Conservation (phyloP, 2,113 vertebrate genomes). For the Daphoenositta chrysoptera region DNA sequence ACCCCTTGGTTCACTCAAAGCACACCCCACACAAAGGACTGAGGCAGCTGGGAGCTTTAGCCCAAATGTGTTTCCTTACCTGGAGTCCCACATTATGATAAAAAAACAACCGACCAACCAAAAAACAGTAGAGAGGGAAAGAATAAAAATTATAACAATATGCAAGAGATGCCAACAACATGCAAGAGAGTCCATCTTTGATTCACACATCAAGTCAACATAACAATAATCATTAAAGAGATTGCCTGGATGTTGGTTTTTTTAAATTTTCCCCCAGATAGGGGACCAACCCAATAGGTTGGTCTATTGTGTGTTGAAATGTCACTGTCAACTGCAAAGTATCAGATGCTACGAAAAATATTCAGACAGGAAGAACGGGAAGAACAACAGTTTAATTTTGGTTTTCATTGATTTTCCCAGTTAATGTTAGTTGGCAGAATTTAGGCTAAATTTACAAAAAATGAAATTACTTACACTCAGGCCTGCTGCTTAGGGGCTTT, state of each 20-base stretch:
- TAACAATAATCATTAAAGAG: neutral
- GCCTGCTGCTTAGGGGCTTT: fast-evolving
- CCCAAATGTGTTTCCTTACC: neutral
- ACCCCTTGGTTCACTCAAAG: neutral
- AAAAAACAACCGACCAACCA: neutral
- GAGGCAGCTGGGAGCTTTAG: neutral
- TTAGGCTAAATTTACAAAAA: neutral
- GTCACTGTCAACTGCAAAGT: neutral
- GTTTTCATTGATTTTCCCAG: neutral
- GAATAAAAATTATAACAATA: neutral
- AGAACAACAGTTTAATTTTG: neutral
- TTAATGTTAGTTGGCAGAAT: neutral
- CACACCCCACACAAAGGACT: neutral
- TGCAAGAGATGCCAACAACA: neutral
- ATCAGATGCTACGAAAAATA: neutral
- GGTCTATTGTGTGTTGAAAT: neutral
- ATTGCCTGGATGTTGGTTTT: neutral
- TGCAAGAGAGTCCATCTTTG: neutral
- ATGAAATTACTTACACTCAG: neutral
- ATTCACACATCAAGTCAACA: neutral
- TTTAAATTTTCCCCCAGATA: fast-evolving
- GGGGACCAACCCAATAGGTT: too few species aligned
- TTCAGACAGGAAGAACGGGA: neutral
- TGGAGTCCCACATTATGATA: neutral
- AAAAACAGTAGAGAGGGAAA: neutral